These are phyloP conservation scores for Lapara coniferarum DNA, from an alignment of 2,888 invertebrate genomes.

Conservation along the genomic window DNA sequence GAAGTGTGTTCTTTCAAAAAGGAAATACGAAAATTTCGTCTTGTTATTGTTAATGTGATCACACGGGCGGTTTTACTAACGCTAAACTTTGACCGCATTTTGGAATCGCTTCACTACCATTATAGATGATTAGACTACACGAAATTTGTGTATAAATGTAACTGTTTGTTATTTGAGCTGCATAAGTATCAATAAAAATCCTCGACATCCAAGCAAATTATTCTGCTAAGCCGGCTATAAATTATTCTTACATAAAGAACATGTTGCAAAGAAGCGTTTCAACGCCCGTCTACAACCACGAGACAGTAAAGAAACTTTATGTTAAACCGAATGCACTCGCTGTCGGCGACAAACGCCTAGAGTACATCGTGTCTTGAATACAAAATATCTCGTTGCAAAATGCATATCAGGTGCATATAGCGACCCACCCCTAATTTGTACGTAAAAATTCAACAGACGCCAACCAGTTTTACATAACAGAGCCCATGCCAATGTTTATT, in stretches of 20 bases:
- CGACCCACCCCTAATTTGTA: not conserved
- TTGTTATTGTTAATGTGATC: slow-evolving; percentile 50
- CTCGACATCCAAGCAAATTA: too few relatives aligned
- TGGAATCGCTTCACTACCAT: slow-evolving; percentile 10
- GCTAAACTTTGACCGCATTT: slow-evolving; percentile 28
- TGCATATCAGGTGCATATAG: slow-evolving; percentile 44
- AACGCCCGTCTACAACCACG: slow-evolving; percentile 44
- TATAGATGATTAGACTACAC: too few relatives aligned
- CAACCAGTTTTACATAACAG: not conserved
- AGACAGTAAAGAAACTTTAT: slow-evolving; percentile 57
- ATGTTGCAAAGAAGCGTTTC: slow-evolving; percentile 20
- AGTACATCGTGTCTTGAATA: slow-evolving; percentile 61
- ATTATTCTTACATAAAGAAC: too few relatives aligned
- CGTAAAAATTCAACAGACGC: slow-evolving; percentile 15
- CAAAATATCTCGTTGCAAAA: slow-evolving; percentile 48
- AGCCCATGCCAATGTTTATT: not conserved
- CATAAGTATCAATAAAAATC: too few relatives aligned
- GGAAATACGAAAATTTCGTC: slow-evolving; percentile 42
- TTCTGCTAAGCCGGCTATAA: too few relatives aligned
- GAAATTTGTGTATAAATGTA: too few relatives aligned
- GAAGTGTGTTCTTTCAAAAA: slow-evolving; percentile 49
- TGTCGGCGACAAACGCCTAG: slow-evolving; percentile 60
- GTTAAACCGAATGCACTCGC: slow-evolving; percentile 64
- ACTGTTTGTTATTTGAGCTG: too few relatives aligned
- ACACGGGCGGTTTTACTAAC: slow-evolving; percentile 40